Evolutionary conservation across 1,140 invertebrate species (phyloP).

Genomic region (Zeugodacus cucurbitae): DNA sequence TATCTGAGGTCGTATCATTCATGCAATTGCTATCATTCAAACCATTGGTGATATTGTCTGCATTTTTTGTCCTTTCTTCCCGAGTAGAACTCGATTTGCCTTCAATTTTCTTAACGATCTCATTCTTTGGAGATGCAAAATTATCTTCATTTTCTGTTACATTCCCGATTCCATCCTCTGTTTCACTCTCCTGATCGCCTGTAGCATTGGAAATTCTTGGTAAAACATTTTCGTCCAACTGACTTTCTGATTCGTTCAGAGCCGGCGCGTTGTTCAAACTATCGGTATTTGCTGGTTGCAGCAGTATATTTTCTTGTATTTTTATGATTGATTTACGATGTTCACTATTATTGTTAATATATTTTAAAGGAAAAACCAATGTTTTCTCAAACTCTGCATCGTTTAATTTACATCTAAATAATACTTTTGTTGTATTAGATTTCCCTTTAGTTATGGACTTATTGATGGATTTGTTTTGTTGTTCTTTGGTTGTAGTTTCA

Average conservation of each 20-base stretch:
- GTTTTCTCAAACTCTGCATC: not conserved
- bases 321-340: not conserved
- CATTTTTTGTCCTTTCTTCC: not conserved
- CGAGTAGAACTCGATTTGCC: not conserved
- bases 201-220: not conserved
- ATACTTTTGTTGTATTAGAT: not conserved
- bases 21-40: not conserved
- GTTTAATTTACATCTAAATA: not conserved
- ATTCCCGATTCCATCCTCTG: not conserved
- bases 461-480: not conserved
- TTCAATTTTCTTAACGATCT: not conserved
- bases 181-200: not conserved
- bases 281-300: not conserved
- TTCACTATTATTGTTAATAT: not conserved
- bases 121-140: not conserved
- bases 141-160: not conserved
- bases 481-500: not conserved
- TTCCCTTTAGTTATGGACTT: not conserved
- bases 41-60: not conserved
- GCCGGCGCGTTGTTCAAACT: not conserved
- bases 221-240: not conserved
- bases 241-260: not conserved
- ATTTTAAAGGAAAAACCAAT: not conserved
- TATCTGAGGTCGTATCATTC: not conserved
- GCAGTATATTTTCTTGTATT: constrained; percentile 26